These are phyloP conservation scores for Chondrosia reniformis DNA, from an alignment of 37 sponge, comb jelly and placozoan species.

Conservation along the genomic window DNA sequence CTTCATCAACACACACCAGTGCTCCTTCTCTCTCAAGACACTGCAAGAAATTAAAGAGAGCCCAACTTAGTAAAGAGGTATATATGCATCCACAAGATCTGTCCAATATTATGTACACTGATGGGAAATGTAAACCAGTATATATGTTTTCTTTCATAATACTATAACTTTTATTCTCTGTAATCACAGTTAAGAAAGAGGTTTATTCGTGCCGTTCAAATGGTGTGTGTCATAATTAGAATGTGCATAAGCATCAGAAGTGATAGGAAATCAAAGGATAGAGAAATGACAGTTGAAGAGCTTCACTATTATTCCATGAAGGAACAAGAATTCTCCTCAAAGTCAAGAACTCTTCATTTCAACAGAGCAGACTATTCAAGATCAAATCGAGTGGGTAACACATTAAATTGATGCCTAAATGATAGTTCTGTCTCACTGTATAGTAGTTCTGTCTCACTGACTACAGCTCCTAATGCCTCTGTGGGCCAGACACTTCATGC, in stretches of 20 bases:
- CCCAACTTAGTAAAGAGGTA: no score
- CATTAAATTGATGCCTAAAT: no score
- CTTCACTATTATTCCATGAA: slow-evolving; percentile 46
- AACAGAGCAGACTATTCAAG: slow-evolving; percentile 13
- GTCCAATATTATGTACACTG: no score
- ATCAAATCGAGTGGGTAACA: neutral
- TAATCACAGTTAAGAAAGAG: neutral
- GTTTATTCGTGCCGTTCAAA: neutral
- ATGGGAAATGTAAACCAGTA: no score
- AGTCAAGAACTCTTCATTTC: slow-evolving; percentile 23
- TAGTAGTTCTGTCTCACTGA: neutral
- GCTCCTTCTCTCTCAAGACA: no score
- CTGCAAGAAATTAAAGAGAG: no score
- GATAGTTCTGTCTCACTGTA: no score
- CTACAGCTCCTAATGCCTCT: slow-evolving; percentile 32
- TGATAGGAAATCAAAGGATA: neutral
- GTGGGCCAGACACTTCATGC: slow-evolving; percentile 43
- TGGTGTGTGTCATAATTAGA: neutral
- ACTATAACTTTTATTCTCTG: no score
- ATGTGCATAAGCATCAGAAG: neutral
- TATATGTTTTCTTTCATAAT: no score
- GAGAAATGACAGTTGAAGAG: slow-evolving; percentile 18
- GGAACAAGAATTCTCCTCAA: slow-evolving; percentile 14
- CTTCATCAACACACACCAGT: no score
- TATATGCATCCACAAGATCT: no score